A percentile compares a stretch with the other conserved stretches of the same genome.
phyloP scores from a whole-genome alignment of 2,113 vertebrate species.

The Calonectris borealis region DNA sequence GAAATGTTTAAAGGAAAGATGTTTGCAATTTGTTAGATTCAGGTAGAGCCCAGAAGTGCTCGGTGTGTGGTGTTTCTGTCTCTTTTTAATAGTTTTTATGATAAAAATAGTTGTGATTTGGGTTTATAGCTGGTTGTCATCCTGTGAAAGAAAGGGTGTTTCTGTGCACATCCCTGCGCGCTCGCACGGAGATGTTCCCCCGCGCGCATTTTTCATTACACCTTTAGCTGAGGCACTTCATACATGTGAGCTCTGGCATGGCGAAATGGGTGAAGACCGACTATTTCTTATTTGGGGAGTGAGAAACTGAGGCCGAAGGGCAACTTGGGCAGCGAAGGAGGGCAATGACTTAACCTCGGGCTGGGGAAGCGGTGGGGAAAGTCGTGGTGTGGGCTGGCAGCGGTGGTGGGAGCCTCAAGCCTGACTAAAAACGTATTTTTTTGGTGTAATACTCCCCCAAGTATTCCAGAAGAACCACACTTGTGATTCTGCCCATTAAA shows the following conservation, averaged over 20 bases:
- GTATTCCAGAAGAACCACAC: background rate
- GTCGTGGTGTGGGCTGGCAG: background rate
- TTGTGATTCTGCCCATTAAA: conserved; percentile 16
- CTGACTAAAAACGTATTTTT: conserved; percentile 3
- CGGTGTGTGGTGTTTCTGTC: background rate
- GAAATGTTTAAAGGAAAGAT: background rate
- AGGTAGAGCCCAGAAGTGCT: background rate
- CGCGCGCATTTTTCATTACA: background rate
- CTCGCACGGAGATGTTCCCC: background rate
- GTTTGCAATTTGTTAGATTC: background rate
- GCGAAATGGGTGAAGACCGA: background rate
- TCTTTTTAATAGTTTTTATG: background rate
- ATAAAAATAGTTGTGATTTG: background rate
- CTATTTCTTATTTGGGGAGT: background rate
- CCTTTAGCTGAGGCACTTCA: background rate
- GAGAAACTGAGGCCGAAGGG: background rate
- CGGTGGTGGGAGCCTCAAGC: background rate
- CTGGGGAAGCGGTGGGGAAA: background rate
- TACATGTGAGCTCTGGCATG: background rate
- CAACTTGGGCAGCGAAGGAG: background rate
- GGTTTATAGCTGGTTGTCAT: background rate
- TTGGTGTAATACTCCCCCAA: background rate
- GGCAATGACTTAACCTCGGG: background rate
- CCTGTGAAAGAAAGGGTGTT: background rate
- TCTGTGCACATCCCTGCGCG: background rate